Base-by-base conservation (phyloP, 1,140 invertebrate genomes). In the Chionoecetes opilio region DNA sequence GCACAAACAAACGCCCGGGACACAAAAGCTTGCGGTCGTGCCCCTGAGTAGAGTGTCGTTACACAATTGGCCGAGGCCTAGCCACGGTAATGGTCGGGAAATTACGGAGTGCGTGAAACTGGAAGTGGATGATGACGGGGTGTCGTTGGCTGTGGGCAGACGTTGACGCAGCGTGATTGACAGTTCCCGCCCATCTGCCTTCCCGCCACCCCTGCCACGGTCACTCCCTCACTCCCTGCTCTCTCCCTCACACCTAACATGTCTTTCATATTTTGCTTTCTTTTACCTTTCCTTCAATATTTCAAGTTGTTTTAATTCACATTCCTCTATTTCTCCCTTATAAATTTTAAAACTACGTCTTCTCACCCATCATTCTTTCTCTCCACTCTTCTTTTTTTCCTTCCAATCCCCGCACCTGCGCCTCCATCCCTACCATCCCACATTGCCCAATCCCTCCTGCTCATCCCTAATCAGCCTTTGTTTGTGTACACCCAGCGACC, bases 101-200 rank as follows among this genome's bases (percentile, higher is more conserved):
- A 85, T 93, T 31, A 85, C 11, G 91, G 91, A 84, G 34, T 93
- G 91, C 82, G 82, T 93, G 91, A 85, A 46, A 38, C 34, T 41
- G 34, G 38, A 93, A 93, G 91, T 93, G 91, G 91, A 85, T 93
- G 91, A 93, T 93, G 63, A 84, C 31, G 63, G 63, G 37, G 91
- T 85, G 91, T 63, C 31, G 91, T 26, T 32, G 34, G 35, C 37
- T 41, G 82, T 85, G 91, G 91, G 34, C 82, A 85, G 75, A 93
- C 82, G 82, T 85, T 93, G 91, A 93, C 91, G 91, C 35, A 37
- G n/a, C 26, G 35, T 93, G 91, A 93, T 82, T 93, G 91, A 85
- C 91, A 93, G 75, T 31, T 93, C 32, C 34, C 31, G 34, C 31
- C 75, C 82, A 21, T 34, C 91, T 34, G 26, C 26, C 29, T 41